These are phyloP conservation scores for Eupleurogrammus muticus DNA, from an alignment of 2,797 vertebrate genomes.

Conservation along the genomic window DNA sequence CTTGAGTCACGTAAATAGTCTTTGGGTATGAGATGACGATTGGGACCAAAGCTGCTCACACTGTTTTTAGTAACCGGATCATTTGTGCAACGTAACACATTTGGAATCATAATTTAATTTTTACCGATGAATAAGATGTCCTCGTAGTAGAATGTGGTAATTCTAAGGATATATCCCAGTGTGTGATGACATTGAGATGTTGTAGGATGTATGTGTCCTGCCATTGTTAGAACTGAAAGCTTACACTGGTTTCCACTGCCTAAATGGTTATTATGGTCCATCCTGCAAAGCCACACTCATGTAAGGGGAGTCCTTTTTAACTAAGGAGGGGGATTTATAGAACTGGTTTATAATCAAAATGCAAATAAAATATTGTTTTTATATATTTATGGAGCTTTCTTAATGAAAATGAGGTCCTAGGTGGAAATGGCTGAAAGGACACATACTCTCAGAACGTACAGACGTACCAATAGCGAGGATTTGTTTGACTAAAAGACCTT, in stretches of 20 bases:
- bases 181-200: slow-evolving; percentile 22
- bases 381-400: no score
- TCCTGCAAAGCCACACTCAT: slow-evolving; percentile 5
- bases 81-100: slow-evolving; percentile 27
- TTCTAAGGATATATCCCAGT: slow-evolving; percentile 13
- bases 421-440: slow-evolving; percentile 1
- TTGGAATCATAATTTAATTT: slow-evolving; percentile 12
- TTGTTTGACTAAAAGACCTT: background rate
- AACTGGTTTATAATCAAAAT: no score
- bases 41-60: slow-evolving; percentile 24
- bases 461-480: background rate
- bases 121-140: slow-evolving; percentile 17
- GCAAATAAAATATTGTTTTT: no score
- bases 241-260: slow-evolving; percentile 10
- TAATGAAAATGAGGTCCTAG: background rate
- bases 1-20: slow-evolving; percentile 59
- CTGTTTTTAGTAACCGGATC: slow-evolving; percentile 57
- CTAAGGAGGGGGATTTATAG: no score
- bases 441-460: background rate
- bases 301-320: background rate
- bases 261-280: background rate
- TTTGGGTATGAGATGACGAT: slow-evolving; percentile 38
- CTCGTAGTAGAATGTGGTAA: slow-evolving; percentile 15
- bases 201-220: slow-evolving; percentile 25
- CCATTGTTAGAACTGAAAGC: slow-evolving; percentile 12